Evolutionary conservation across 2,888 invertebrate genomes (phyloP), one percentile per base, ranked within the genome.

Genomic region (Parascotia fuliginaria): DNA sequence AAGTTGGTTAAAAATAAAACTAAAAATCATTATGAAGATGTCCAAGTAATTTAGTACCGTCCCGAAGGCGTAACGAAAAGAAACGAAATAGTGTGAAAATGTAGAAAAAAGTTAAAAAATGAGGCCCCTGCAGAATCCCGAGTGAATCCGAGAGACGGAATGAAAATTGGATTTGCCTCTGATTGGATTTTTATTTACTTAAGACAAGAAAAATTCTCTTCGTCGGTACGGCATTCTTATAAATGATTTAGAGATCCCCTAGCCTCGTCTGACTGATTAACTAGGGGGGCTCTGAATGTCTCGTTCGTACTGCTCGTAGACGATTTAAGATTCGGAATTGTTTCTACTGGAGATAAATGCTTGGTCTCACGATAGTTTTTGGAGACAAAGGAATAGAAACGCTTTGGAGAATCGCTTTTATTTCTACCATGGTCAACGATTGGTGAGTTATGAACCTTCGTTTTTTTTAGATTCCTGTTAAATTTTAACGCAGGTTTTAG

Each of bases 131-230:
- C 58, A 75, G 78, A 85, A 79, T 87, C 88, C 88, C 86, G 75
- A 69, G 85, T 75, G 89, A 83, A 83, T 87, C 88, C 81, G 59
- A 78, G 78, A 84, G 87, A 79, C 86, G 83, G 83, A 87, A 91
- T 90, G 89, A 91, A 92, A 92, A 90, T 92, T 91, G 91, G 86
- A 91, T 92, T 91, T 89, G 82, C 81, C 74, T 78, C 87, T 91
- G 91, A 92, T 92, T 92, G 91, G 91, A 91, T 89, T 91, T 91
- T 91, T 92, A 92, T 92, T 92, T 91, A 91, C 91, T 91, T 91
- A 92, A 91, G 91, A 91, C 91, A 91, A 92, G 91, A 91, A 90
- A 89, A 90, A 89, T 88, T 89, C 81, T 75, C 79, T 65, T 61
- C 67, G 67, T 55, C 59, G 59, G 67, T 65, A 70, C 74, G 81